Percentiles rank a stretch among this genome's conserved stretches.
Conservation (phyloP, 64 coral and sea anemone genomes). For the Stichodactyla helianthus region DNA sequence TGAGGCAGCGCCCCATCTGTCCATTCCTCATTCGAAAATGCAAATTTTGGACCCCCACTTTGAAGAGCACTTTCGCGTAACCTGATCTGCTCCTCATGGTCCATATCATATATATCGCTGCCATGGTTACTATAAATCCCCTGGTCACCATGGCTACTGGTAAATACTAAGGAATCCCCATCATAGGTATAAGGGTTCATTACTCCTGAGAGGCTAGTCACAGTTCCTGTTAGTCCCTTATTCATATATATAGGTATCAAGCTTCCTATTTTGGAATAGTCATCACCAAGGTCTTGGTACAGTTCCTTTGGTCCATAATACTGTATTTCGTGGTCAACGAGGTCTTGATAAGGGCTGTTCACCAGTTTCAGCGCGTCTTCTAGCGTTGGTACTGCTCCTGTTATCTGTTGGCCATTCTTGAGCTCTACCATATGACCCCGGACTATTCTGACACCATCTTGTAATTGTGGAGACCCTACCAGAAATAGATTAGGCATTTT, state of each 20-base stretch:
- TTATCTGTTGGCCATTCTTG: constrained; percentile 47
- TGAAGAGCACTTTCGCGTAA: constrained; percentile 69
- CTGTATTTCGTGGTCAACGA: neutral
- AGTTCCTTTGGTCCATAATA: constrained; percentile 15
- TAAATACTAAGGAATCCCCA: neutral
- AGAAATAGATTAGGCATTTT: neutral
- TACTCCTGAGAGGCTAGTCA: neutral
- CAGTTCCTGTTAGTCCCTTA: neutral
- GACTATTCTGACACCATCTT: constrained; percentile 41
- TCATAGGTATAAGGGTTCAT: neutral
- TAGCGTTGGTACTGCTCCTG: constrained; percentile 7
- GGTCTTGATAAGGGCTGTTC: constrained; percentile 1
- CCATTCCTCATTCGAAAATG: constrained; percentile 52
- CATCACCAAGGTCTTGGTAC: neutral
- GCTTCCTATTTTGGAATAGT: neutral
- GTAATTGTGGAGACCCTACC: constrained; percentile 34
- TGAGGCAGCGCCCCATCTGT: constrained; percentile 75
- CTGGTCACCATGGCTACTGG: neutral
- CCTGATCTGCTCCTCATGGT: constrained; percentile 57
- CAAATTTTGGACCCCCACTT: constrained; percentile 70
- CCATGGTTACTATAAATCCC: neutral
- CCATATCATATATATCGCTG: neutral
- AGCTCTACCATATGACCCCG: constrained; percentile 50
- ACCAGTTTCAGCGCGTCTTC: constrained; percentile 47
- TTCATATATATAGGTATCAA: neutral